phyloP scores from a whole-genome alignment of 2,113 vertebrate species.

The Brachypodius melanocephalos region DNA sequence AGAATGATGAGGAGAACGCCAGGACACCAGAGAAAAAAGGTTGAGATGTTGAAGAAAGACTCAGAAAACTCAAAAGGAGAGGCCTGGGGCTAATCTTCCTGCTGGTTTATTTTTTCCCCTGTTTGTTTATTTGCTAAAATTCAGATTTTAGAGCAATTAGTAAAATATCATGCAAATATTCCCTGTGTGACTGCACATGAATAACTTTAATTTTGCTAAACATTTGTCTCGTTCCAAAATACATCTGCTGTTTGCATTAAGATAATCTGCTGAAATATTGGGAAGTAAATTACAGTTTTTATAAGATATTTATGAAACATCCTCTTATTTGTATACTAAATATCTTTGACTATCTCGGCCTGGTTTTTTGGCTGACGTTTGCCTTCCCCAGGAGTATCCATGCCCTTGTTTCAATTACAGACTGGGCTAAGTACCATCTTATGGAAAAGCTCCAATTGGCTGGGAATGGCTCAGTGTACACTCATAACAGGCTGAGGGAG shows the following conservation, averaged over 20 bases:
- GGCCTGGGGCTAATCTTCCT: slow-evolving; percentile 61
- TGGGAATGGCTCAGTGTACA: not conserved
- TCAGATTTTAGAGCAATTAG: slow-evolving; percentile 78
- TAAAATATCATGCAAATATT: slow-evolving; percentile 80
- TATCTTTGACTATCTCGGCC: slow-evolving; percentile 32
- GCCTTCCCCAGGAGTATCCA: not conserved
- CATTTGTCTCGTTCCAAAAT: slow-evolving; percentile 73
- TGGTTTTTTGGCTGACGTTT: not conserved
- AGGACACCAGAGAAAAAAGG: not conserved
- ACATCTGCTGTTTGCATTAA: slow-evolving; percentile 78
- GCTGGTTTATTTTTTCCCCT: slow-evolving; percentile 4
- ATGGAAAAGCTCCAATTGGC: slow-evolving; percentile 50
- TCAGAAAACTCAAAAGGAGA: slow-evolving; percentile 15
- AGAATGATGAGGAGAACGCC: not conserved
- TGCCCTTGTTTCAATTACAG: slow-evolving; percentile 54
- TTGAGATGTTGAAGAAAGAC: slow-evolving; percentile 26
- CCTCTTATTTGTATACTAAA: slow-evolving; percentile 69
- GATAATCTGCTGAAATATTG: slow-evolving; percentile 73
- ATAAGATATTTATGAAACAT: slow-evolving; percentile 72
- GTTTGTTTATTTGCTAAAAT: slow-evolving; percentile 70
- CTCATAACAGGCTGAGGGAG: not conserved
- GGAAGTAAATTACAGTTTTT: slow-evolving; percentile 70
- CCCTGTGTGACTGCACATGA: slow-evolving; percentile 75
- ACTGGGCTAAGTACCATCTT: slow-evolving; percentile 21
- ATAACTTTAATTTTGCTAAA: slow-evolving; percentile 72